Base-by-base conservation (phyloP, 2,888 invertebrate genomes). In the Celastrina argiolus region DNA sequence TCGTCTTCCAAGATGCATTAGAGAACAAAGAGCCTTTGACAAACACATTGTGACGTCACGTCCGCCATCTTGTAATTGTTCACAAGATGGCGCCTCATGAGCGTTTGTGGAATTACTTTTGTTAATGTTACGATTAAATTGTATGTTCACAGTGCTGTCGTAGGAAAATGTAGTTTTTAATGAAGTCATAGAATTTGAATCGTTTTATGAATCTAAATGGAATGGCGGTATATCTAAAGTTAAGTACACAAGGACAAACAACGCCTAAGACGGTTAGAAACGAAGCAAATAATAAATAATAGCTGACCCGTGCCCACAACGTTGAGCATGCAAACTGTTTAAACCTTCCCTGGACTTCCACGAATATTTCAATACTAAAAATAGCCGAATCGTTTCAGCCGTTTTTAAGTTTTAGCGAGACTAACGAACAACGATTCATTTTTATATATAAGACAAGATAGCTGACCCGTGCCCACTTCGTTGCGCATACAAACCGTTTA, bases 151-250 rank as follows among this genome's bases (percentile, higher is more conserved):
- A 16, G 28, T n/a, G 14, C n/a, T 58, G 28, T 28, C n/a, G 28
- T 56, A 12, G 56, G 7, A 26, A 26, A 56, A 31, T 58, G 58
- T 58, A 31, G 58, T 58, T 58, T 56, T 58, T 58, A 58, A 58
- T 31, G 58, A 58, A 58, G 4, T 51, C 22, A 12, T 51, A 51
- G 16, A 51, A 51, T 7, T 45, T 3, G 2, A 45, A 18, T 45
- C 45, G 51, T 26, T 26, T 22, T 51, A 22, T 26, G 51, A 51
- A 51, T 51, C 26, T 26, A 22, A 51, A 51, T 51, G 51, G 22
- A 26, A 51, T 26, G 22, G 51, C 22, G 22, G 14, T 12, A 12
- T 10, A 36, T 8, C 36, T 8, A 36, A 12, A 36, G 36, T 36
- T 36, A 10, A 12, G 12, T 31, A 6, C 10, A 26, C 12, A 51